Conservation (phyloP, 2,888 invertebrate genomes). For the Cephus pulcher region DNA sequence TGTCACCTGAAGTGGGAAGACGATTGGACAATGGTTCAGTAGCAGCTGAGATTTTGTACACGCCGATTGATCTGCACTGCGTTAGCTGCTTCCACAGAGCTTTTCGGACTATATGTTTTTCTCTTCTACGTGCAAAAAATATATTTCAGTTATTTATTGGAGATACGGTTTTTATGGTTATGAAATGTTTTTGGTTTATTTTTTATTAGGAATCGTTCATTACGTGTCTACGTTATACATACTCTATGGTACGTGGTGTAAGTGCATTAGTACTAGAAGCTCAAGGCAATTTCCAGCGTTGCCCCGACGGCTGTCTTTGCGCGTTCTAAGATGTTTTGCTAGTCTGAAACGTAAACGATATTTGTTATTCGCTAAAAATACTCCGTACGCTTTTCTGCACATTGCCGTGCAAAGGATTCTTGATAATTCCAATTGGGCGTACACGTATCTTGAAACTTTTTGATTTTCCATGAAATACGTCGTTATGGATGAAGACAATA, state of each 20-base stretch:
- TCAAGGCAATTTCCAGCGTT: conserved; percentile 88
- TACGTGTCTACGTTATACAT: conserved; percentile 28
- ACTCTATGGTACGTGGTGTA: conserved; percentile 88
- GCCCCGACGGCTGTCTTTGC: conserved; percentile 86
- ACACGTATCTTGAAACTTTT: not conserved
- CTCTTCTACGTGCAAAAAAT: not conserved
- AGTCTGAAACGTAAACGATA: conserved; percentile 70
- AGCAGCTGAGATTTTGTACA: conserved; percentile 30
- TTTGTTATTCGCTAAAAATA: not conserved
- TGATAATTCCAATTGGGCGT: not conserved
- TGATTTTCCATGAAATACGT: not conserved
- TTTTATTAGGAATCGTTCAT: not conserved
- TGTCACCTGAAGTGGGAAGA: not conserved
- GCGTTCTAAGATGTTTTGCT: conserved; percentile 83
- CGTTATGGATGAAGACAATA: not conserved
- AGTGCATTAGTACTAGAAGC: conserved; percentile 83
- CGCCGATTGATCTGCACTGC: conserved; percentile 31
- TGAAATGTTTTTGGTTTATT: not conserved
- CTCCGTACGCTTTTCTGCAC: not conserved
- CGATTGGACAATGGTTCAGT: conserved; percentile 41
- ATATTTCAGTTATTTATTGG: not conserved
- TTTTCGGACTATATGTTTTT: not conserved
- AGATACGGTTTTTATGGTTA: not conserved
- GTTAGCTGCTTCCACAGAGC: conserved; percentile 23
- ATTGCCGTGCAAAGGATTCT: not conserved